Evolutionary conservation across 2,888 invertebrate genomes (phyloP).

Genomic region (Lasioglossum oenotherae): DNA sequence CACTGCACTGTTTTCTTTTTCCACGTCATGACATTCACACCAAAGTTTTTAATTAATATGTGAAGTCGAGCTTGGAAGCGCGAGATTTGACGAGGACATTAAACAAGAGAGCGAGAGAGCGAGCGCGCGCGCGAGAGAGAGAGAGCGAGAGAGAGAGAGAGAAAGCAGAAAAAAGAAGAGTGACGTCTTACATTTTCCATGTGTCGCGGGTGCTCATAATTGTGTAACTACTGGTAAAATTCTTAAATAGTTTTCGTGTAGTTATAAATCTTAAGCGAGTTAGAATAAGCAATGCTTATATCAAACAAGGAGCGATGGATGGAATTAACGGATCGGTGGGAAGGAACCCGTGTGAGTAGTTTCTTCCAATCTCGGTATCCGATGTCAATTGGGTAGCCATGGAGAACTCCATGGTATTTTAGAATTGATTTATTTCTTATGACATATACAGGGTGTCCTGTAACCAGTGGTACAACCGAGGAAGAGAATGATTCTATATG

Average conservation of each 20-base stretch:
- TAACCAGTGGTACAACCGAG: not conserved
- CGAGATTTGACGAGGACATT: slow-evolving; percentile 41
- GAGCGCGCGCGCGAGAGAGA: not conserved
- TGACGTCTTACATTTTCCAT: slow-evolving; percentile 52
- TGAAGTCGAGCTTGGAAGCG: slow-evolving; percentile 42
- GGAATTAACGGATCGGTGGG: slow-evolving; percentile 45
- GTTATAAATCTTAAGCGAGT: slow-evolving; percentile 51
- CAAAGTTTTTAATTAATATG: slow-evolving; percentile 43
- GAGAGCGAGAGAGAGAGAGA: not conserved
- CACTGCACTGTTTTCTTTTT: slow-evolving; percentile 39
- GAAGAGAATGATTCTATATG: not conserved
- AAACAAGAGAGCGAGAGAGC: not conserved
- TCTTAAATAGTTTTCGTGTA: slow-evolving; percentile 59
- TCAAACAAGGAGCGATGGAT: slow-evolving; percentile 44
- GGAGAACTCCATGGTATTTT: slow-evolving; percentile 40
- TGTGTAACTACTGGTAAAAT: slow-evolving; percentile 58
- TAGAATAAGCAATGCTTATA: slow-evolving; percentile 57
- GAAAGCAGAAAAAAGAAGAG: slow-evolving; percentile 6
- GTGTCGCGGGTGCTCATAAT: slow-evolving; percentile 56
- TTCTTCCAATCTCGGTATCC: slow-evolving; percentile 43
- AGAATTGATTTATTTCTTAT: slow-evolving; percentile 56
- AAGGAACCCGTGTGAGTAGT: slow-evolving; percentile 22
- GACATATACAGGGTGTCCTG: slow-evolving; percentile 5
- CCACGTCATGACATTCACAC: slow-evolving; percentile 39
- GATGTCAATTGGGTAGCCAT: slow-evolving; percentile 50